Percentiles rank a stretch among this genome's conserved stretches.
Evolutionary conservation across 2,888 invertebrate genomes (phyloP).

Genomic region (Caenorhabditis sulstoni): DNA sequence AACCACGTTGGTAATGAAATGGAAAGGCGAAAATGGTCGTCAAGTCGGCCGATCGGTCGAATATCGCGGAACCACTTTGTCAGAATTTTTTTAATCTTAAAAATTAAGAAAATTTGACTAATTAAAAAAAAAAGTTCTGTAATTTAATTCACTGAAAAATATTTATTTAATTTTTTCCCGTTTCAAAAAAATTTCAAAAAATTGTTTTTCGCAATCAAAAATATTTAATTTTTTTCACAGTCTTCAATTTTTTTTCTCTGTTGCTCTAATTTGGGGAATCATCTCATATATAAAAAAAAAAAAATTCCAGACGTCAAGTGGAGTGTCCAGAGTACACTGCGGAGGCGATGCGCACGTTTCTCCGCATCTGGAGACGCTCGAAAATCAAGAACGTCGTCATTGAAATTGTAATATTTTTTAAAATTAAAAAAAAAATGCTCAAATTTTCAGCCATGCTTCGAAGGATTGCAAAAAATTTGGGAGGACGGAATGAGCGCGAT

Average conservation of each 20-base stretch:
- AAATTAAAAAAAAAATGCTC: background rate
- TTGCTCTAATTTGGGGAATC: too few relatives aligned
- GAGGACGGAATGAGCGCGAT: slow-evolving; percentile 28
- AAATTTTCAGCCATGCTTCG: slow-evolving; percentile 60
- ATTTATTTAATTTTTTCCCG: too few relatives aligned
- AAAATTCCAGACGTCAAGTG: slow-evolving; percentile 43
- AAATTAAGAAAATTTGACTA: too few relatives aligned
- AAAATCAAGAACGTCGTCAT: slow-evolving; percentile 51
- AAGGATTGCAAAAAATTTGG: slow-evolving; percentile 50
- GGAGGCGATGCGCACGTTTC: slow-evolving; percentile 48
- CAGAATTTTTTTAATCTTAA: too few relatives aligned
- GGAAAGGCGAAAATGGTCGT: slow-evolving; percentile 45
- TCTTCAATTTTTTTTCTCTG: too few relatives aligned
- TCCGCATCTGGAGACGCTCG: slow-evolving; percentile 40
- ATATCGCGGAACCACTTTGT: slow-evolving; percentile 42
- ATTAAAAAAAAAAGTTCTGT: too few relatives aligned
- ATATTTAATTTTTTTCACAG: too few relatives aligned
- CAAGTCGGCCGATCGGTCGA: slow-evolving; percentile 49
- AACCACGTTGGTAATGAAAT: slow-evolving; percentile 50
- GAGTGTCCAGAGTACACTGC: slow-evolving; percentile 55
- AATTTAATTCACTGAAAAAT: too few relatives aligned
- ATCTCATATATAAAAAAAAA: too few relatives aligned
- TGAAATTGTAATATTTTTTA: slow-evolving; percentile 43
- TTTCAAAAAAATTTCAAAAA: too few relatives aligned
- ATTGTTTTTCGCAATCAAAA: too few relatives aligned